A percentile compares a stretch with the other conserved stretches of the same genome.
Evolutionary conservation across 2,113 vertebrate species (phyloP).

Genomic region (Tetraodon nigroviridis): DNA sequence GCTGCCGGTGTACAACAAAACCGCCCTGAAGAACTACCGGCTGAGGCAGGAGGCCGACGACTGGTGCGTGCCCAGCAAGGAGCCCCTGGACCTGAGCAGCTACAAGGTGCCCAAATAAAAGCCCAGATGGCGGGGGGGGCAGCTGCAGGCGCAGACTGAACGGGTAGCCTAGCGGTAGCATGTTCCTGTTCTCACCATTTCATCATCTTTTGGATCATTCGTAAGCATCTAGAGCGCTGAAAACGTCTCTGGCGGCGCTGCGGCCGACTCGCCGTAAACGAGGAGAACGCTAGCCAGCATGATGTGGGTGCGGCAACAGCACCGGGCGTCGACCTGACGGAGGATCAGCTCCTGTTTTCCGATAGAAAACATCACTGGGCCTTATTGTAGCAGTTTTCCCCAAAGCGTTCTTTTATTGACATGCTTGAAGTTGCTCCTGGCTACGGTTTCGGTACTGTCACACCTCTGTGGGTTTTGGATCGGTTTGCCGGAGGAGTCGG

Average conservation of each 20-base stretch:
- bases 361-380: slow-evolving; percentile 14
- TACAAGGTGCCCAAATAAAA: slow-evolving; percentile 77
- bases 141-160: not conserved
- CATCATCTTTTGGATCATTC: slow-evolving; percentile 7
- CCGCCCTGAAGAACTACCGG: slow-evolving; percentile 89
- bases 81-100: slow-evolving; percentile 85
- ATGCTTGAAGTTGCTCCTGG: slow-evolving; percentile 51
- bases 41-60: slow-evolving; percentile 86
- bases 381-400: slow-evolving; percentile 35
- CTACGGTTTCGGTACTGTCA: slow-evolving; percentile 23
- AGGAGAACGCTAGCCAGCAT: not conserved
- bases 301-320: slow-evolving; percentile 1
- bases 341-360: not conserved
- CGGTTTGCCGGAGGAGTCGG: not conserved
- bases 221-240: slow-evolving; percentile 15
- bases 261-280: no score
- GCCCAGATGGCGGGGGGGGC: not conserved
- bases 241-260: not conserved
- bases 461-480: slow-evolving; percentile 8
- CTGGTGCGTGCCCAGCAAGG: slow-evolving; percentile 90
- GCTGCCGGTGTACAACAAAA: slow-evolving; percentile 93
- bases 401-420: slow-evolving; percentile 21
- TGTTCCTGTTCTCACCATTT: not conserved
- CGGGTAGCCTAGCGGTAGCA: slow-evolving; percentile 24
- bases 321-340: not conserved